Evolutionary conservation across 2,888 invertebrate genomes (phyloP), one percentile per base, ranked within the genome.

Genomic region (Mythimna lalbum): DNA sequence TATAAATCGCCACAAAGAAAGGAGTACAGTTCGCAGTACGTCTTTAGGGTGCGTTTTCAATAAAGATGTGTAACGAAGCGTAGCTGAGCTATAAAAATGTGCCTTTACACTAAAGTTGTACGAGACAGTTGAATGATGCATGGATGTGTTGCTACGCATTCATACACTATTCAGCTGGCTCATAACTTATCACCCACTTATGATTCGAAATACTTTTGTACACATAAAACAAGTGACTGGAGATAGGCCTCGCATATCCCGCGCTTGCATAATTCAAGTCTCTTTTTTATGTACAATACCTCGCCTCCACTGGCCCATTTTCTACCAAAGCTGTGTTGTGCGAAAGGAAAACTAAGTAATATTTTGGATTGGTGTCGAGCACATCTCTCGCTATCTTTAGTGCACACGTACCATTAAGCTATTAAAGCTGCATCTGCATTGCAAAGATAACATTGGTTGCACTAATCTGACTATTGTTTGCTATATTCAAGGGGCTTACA

Each of bases 381-480:
- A 43, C 43, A 27, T 27, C 1, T 21, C 31, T 27, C 31, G 4
- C 55, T 19, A 19, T 19, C 23, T 55, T 33, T 31, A 4, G 4
- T 55, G 31, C 31, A 33, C 31, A 55, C 9, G 53, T 9, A 55
- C 53, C 19, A 33, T 49, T 27, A 17, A 36, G 65, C 33, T 65
- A 63, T 61, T 33, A 55, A 73, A 63, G 64, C 50, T 57, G 53
- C 52, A 27, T 63, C 65, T 81, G 72, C 66, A 57, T 62, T 49
- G 21, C n/a, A 43, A 62, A 73, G 75, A 73, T 78, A 80, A 53
- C 33, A 36, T 36, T 33, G 4, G 27, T 59, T 52, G 56, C 53
- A 55, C 9, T 70, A 69, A 73, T 73, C 61, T 53, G 33, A 23
- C 31, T 39, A 63, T 57, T 69, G 67, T 70, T 59, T 39, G 31